A percentile compares a stretch with the other conserved stretches of the same genome.
Evolutionary conservation across 64 coral and sea anemone species (phyloP).

Genomic region (Trachythela sp.): DNA sequence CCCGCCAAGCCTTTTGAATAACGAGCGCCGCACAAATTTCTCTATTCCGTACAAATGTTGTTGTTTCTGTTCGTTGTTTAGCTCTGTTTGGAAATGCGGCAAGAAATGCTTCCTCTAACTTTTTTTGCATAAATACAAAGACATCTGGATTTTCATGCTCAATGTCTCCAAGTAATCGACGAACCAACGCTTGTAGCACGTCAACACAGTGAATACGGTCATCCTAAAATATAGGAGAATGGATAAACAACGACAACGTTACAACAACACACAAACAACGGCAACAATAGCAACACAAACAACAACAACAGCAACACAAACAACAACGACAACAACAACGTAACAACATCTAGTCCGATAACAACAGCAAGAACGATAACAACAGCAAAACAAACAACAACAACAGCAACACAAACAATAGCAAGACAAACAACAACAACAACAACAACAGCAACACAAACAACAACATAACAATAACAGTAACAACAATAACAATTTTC

Average conservation of each 20-base stretch:
- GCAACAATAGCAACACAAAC: no score
- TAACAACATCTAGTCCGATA: background rate
- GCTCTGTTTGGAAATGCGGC: background rate
- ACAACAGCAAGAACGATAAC: background rate
- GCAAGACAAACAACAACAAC: background rate
- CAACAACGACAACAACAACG: background rate
- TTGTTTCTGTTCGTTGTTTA: background rate
- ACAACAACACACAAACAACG: background rate
- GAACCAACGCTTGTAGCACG: slow-evolving; percentile 1
- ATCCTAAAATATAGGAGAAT: background rate
- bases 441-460: no score
- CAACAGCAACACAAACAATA: no score
- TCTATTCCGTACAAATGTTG: background rate
- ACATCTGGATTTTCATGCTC: background rate
- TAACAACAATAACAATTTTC: no score
- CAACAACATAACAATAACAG: no score
- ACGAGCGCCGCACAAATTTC: background rate
- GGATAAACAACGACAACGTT: background rate
- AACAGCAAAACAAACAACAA: no score
- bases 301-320: no score
- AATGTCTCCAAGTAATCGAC: background rate
- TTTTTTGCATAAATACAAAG: background rate
- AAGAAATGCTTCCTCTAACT: background rate
- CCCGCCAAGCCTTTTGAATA: slow-evolving; percentile 12
- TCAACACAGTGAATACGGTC: slow-evolving; percentile 3